A percentile compares a stretch with the other conserved stretches of the same genome.
phyloP scores from a whole-genome alignment of 2,888 invertebrate genomes.

The Lagria hirta region DNA sequence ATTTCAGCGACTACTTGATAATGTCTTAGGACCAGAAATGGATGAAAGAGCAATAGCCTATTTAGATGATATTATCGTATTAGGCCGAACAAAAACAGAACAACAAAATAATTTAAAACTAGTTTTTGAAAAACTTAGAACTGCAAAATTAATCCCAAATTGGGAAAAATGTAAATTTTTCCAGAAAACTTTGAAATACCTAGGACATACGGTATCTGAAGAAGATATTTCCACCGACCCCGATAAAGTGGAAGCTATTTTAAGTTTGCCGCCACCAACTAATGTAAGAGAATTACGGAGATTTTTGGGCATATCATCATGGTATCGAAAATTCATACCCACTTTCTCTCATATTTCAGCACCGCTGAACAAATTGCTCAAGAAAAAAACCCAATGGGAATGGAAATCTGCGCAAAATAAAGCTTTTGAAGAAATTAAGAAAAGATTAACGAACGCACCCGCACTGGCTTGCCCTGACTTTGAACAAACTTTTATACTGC shows the following conservation, averaged over 20 bases:
- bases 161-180: constrained; percentile 28
- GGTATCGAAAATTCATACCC: constrained; percentile 31
- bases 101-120: too few species aligned
- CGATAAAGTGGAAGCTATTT: constrained; percentile 27
- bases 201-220: constrained; percentile 28
- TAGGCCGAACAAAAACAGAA: too few species aligned
- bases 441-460: constrained; percentile 21
- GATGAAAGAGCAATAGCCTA: too few species aligned
- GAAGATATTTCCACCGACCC: constrained; percentile 26
- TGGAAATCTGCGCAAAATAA: constrained; percentile 25
- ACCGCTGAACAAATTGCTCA: constrained; percentile 21
- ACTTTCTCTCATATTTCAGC: constrained; percentile 26
- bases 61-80: too few species aligned
- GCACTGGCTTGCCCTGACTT: constrained; percentile 29
- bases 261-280: constrained; percentile 24
- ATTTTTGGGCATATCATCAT: constrained; percentile 30
- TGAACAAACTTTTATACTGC: constrained; percentile 27
- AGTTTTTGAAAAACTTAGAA: too few species aligned
- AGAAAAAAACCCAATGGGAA: constrained; percentile 23
- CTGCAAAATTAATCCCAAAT: constrained; percentile 32
- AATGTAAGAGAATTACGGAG: too few species aligned
- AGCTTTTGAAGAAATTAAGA: constrained; percentile 16
- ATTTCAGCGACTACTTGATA: too few species aligned
- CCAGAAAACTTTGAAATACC: constrained; percentile 25
- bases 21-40: too few species aligned